phyloP scores from a whole-genome alignment of 2,113 vertebrate species.

The Pseudopodoces humilis region DNA sequence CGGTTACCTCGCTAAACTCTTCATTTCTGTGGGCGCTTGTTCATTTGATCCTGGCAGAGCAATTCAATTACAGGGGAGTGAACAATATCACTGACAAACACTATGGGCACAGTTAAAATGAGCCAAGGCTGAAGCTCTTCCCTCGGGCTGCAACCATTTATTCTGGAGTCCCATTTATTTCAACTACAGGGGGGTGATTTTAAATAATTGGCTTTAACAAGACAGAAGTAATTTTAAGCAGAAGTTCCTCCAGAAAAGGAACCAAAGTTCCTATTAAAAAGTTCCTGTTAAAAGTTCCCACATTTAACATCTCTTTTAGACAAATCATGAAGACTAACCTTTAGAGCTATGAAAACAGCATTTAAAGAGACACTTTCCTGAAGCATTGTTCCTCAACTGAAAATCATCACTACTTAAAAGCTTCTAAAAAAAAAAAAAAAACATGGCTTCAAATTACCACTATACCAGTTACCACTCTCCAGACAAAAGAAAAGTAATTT shows the following conservation, averaged over 20 bases:
- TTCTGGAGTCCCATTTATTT: slow-evolving; percentile 12
- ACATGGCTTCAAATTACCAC: neutral
- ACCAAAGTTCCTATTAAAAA: neutral
- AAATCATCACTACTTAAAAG: neutral
- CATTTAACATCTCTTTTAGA: neutral
- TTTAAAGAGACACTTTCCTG: neutral
- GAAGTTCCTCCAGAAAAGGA: neutral
- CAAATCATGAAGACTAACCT: neutral
- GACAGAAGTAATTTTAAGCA: slow-evolving; percentile 28
- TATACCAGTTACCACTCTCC: neutral
- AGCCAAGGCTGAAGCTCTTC: slow-evolving; percentile 20
- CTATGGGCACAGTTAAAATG: slow-evolving; percentile 39
- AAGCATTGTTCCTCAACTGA: neutral
- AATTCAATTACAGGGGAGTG: slow-evolving; percentile 54
- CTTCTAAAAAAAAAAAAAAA: neutral
- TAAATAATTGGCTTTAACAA: slow-evolving; percentile 50
- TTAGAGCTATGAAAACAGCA: neutral
- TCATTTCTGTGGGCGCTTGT: neutral
- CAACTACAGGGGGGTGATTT: neutral
- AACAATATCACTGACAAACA: slow-evolving; percentile 14
- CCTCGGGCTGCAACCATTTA: slow-evolving; percentile 31
- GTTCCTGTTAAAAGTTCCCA: too few species aligned
- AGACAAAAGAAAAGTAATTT: neutral
- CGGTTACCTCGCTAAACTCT: neutral
- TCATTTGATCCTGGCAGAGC: neutral